Evolutionary conservation across 2,888 invertebrate genomes (phyloP).

Genomic region (Gastracanthus pulcherrimus): DNA sequence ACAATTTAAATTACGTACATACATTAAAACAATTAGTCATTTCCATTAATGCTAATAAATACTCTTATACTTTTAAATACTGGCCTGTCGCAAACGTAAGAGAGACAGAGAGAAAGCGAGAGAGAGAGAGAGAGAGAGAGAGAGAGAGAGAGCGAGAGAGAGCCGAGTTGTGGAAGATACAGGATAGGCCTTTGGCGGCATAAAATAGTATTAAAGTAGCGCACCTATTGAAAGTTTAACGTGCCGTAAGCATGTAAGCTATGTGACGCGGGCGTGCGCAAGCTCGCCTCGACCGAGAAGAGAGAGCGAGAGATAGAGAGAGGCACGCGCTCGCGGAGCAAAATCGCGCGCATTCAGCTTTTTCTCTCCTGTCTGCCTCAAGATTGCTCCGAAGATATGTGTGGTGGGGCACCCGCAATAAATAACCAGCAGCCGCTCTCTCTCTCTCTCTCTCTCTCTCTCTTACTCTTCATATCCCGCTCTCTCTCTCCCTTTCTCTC

Average conservation of each 20-base stretch:
- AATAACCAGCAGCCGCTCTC: conserved; percentile 62
- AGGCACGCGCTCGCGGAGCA: neutral
- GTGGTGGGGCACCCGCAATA: conserved; percentile 62
- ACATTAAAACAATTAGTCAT: too few relatives aligned
- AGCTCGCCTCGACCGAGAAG: neutral
- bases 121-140: too few relatives aligned
- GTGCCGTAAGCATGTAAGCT: conserved; percentile 67
- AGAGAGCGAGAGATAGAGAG: neutral
- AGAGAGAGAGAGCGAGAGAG: neutral
- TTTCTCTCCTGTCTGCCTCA: conserved; percentile 59
- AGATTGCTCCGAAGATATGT: conserved; percentile 66
- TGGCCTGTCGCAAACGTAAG: too few relatives aligned
- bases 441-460: neutral
- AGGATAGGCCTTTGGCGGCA: neutral
- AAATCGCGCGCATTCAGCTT: conserved; percentile 64
- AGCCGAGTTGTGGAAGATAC: neutral
- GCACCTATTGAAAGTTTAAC: conserved; percentile 70
- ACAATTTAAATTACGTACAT: too few relatives aligned
- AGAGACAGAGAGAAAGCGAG: too few relatives aligned
- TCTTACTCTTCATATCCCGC: neutral
- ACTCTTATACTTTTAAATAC: too few relatives aligned
- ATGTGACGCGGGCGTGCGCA: neutral
- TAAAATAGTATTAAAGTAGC: conserved; percentile 65
- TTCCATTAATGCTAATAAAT: too few relatives aligned
- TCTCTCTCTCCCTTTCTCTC: neutral